Base-by-base conservation (phyloP, 2,113 vertebrate species). In the Zingel zingel region DNA sequence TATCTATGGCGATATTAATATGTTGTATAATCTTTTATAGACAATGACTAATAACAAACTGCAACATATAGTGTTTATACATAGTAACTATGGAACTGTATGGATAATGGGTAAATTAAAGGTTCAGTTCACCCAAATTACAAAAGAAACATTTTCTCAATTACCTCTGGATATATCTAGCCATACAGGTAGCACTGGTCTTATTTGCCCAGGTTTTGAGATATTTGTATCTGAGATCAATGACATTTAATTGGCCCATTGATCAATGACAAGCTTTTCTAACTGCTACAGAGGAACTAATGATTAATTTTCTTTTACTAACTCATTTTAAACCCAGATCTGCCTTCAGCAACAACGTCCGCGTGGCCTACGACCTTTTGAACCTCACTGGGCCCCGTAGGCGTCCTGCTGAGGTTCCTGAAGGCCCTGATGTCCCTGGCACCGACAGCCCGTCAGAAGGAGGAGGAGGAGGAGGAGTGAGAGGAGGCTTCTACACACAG, bases 401-500 rank as follows among this genome's bases (percentile, higher is more conserved):
- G 58, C 47, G 56, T 25, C 13, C 45, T 21, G 53, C 6, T 2
- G 87, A 82, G 45, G 36, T 19, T 27, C 79, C 76, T n/a, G 87
- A 91, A 11, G 81, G 59, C 54, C 61, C 85, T 0, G 79, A 90
- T 0, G 80, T 54, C 73, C 50, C 77, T 81, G 51, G 65, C 56
- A 5, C 54, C 1, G 50, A 61, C n/a, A 39, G 59, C 54, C 67
- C 58, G 1, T 43, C 23, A 57, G 94, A 77, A 81, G 94, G 87
- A 0, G 96, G 96, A 74, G 94, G 96, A 74, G 94, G 83, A 88
- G 94, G 92, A 0, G 97, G 97, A 0, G 95, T 98, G 36, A 96
- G 95, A 0, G 98, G 98, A 6, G 95, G 94, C 25, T 91, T 96
- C 5, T 98, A 98, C 91, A 96, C 95, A 0, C 97, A 98, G 92